A percentile compares a stretch with the other conserved stretches of the same genome.
These are phyloP conservation scores for Drosophila fuyamai DNA, from an alignment of 1,140 invertebrate genomes.

Conservation along the genomic window DNA sequence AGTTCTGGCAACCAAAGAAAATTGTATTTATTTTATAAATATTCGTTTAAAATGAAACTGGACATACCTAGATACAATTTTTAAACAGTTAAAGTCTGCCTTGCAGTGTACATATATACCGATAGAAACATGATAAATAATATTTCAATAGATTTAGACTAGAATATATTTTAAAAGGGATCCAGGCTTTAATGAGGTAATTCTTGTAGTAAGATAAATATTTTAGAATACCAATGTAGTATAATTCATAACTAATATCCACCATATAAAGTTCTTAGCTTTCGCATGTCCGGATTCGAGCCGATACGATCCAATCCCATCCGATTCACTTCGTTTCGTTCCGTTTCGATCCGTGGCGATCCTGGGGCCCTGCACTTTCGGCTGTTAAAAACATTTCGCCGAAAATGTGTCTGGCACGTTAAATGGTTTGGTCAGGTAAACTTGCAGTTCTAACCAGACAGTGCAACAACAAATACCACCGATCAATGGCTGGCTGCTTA, in stretches of 20 bases:
- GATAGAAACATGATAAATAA: too few species aligned
- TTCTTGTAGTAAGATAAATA: too few species aligned
- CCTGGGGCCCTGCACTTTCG: constrained; percentile 60
- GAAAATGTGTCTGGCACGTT: constrained; percentile 83
- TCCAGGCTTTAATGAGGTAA: too few species aligned
- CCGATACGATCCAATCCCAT: constrained; percentile 8
- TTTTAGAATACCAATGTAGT: too few species aligned
- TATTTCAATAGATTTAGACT: too few species aligned
- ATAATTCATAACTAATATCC: not conserved
- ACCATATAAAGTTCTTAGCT: constrained; percentile 47
- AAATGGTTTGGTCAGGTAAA: constrained; percentile 75
- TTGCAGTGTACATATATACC: too few species aligned
- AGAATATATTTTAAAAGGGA: too few species aligned
- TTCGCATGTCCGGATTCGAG: constrained; percentile 53
- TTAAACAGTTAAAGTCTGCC: too few species aligned
- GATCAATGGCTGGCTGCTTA: constrained; percentile 74
- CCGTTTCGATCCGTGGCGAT: constrained; percentile 17
- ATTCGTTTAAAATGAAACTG: too few species aligned
- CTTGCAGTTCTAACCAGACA: constrained; percentile 81
- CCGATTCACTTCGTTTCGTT: constrained; percentile 20
- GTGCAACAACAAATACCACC: constrained; percentile 76
- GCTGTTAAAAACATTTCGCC: constrained; percentile 78
- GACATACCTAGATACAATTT: too few species aligned
- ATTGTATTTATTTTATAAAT: too few species aligned
- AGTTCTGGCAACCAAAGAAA: not conserved